Evolutionary conservation across 2,113 vertebrate genomes (phyloP), one percentile per base, ranked within the genome.

Genomic region (Numenius arquata): DNA sequence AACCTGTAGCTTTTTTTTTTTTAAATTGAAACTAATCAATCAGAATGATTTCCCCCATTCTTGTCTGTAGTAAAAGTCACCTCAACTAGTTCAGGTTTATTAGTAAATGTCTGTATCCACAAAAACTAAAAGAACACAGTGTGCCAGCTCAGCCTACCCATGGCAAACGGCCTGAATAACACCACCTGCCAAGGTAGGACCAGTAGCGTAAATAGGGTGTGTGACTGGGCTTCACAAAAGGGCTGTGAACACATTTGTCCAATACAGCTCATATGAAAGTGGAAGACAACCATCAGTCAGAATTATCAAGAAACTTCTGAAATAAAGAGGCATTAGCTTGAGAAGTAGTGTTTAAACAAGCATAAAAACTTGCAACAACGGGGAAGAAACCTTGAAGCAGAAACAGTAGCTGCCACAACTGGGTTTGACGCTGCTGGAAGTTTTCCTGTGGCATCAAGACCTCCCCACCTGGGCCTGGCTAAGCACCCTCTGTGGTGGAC

Each of bases 61-160:
- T 89, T 85, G 29, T 48, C 15, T 47, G 25, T n/a, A 73, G 2
- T 55, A 3, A 9, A 82, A 63, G 22, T 50, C 45, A 34, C 41
- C 18, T 70, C 55, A 82, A 0, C 41, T 70, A 23, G 14, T 76
- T 85, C 13, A 45, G 21, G 11, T 53, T 82, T 56, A 65, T 71
- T 87, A 72, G 26, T 45, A 14, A n/a, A 10, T 30, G 40, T 41
- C 6, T 2, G 3, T 77, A 21, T 26, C 50, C 8, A 66, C 32
- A 45, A n/a, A 48, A 56, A 12, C 11, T 26, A 12, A 22, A 79
- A 50, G 61, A 73, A 56, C 0, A 0, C 1, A 4, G 19, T 30
- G 53, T 73, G 78, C n/a, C 72, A 53, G 43, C 74, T 82, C 62
- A 79, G 82, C n/a, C 15, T 72, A 29, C 13, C 52, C 2, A 1